Evolutionary conservation across 1,140 invertebrate genomes (phyloP).

Genomic region (Portunus trituberculatus): DNA sequence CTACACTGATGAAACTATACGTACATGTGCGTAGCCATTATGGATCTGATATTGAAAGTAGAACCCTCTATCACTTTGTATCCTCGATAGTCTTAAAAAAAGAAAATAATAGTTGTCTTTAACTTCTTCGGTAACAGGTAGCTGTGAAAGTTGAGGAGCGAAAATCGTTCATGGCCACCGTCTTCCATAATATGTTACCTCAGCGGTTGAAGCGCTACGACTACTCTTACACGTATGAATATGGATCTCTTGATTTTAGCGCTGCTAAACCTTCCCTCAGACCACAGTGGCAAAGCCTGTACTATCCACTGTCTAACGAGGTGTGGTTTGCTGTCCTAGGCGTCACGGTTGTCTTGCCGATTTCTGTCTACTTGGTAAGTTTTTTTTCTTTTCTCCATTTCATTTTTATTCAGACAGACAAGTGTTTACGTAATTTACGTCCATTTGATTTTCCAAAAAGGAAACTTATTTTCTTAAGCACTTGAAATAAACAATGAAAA

Average conservation of each 20-base stretch:
- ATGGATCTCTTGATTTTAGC: slow-evolving; percentile 39
- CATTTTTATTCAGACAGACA: background rate
- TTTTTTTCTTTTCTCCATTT: no score
- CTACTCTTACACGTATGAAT: slow-evolving; percentile 66
- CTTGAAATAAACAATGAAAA: no score
- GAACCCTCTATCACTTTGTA: no score
- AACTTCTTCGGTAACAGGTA: slow-evolving; percentile 31
- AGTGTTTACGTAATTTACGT: no score
- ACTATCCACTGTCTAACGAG: slow-evolving; percentile 43
- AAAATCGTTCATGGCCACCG: slow-evolving; percentile 51
- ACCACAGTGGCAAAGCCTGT: slow-evolving; percentile 61
- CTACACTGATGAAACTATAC: background rate
- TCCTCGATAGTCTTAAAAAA: no score
- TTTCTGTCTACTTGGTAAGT: slow-evolving; percentile 28
- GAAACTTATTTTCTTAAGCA: no score
- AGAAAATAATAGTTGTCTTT: background rate
- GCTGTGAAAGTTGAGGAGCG: slow-evolving; percentile 36
- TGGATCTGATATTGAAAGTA: no score
- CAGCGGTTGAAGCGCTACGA: slow-evolving; percentile 59
- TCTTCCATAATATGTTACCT: slow-evolving; percentile 44
- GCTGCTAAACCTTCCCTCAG: slow-evolving; percentile 47
- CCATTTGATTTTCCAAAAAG: no score
- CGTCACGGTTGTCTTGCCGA: background rate
- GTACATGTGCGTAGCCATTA: background rate
- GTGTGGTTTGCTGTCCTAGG: slow-evolving; percentile 43